These are phyloP conservation scores for Myiotriccus ornatus DNA, from an alignment of 2,797 vertebrate species.

Conservation along the genomic window DNA sequence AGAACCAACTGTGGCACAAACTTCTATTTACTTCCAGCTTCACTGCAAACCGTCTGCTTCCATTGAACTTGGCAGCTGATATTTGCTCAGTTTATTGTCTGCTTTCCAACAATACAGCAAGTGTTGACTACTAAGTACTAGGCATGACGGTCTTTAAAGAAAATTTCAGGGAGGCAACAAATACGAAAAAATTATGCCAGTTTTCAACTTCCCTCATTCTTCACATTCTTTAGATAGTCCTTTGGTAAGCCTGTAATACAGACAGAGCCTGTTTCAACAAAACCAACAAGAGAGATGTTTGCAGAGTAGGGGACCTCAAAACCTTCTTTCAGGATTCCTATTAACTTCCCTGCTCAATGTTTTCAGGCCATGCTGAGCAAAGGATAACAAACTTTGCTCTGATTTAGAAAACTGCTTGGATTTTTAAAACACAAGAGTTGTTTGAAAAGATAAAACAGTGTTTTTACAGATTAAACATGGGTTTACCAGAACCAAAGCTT, in stretches of 20 bases:
- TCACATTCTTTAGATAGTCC: neutral
- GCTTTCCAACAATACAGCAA: constrained; percentile 57
- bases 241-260: neutral
- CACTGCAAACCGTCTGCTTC: constrained; percentile 32
- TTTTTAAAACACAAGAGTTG: neutral
- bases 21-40: constrained; percentile 56
- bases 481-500: neutral
- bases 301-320: neutral
- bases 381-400: neutral
- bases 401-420: neutral
- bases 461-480: neutral
- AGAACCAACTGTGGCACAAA: constrained; percentile 34
- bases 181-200: constrained; percentile 23
- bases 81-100: constrained; percentile 62
- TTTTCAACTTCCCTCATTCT: neutral
- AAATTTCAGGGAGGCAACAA: constrained; percentile 28
- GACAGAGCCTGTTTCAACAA: neutral
- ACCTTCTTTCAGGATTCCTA: neutral
- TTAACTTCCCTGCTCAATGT: neutral
- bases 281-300: neutral
- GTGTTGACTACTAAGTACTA: constrained; percentile 30
- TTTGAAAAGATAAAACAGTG: neutral
- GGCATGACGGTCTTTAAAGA: constrained; percentile 14
- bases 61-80: constrained; percentile 59
- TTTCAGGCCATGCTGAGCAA: neutral